Evolutionary conservation across 2,113 vertebrate genomes (phyloP), one percentile per base, ranked within the genome.

Genomic region (Podiceps cristatus): DNA sequence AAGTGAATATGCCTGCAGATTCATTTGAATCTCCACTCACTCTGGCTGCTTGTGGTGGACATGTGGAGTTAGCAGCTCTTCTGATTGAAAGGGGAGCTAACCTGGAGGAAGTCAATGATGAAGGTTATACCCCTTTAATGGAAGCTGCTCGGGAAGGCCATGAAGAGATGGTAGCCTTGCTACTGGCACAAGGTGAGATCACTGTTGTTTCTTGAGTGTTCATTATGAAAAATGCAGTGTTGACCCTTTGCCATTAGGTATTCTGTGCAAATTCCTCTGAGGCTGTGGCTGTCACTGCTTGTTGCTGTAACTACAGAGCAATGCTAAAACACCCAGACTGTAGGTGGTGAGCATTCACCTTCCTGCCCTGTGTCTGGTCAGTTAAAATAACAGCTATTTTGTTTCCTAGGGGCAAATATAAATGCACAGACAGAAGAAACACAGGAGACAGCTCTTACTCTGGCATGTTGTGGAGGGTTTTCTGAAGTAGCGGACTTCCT

Each of bases 391-490:
- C 25, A 55, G 25, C 18, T 85, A 0, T 24, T 96, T 85, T 86
- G 63, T 93, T 97, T 86, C 91, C 22, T 92, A 99, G 99, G 99
- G 98, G 99, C 99, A 89, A 99, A 99, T 97, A 99, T 99, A 96
- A 99, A 99, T 81, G 99, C 99, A 42, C 99, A 99, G 98, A 99
- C 99, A 45, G 99, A 99, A 96, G 99, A 99, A 98, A 99, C 99
- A 0, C 99, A 99, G 96, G 99, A 99, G 96, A 99, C 99, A 1
- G 99, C 99, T 60, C 98, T 99, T 88, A 99, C 99, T 24, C 98
- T 99, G 95, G 99, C 99, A 10, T 99, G 99, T 97, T 99, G 99
- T 83, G 99, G 99, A 92, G 99, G 99, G 53, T 99, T 99, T 98
- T 98, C 99, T 94, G 99, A 99, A 98, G 99, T 99, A 25, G 99